A percentile compares a stretch with the other conserved stretches of the same genome.
These are phyloP conservation scores for Drosophila trichaetosa DNA, from an alignment of 2,888 invertebrate genomes.

Conservation along the genomic window DNA sequence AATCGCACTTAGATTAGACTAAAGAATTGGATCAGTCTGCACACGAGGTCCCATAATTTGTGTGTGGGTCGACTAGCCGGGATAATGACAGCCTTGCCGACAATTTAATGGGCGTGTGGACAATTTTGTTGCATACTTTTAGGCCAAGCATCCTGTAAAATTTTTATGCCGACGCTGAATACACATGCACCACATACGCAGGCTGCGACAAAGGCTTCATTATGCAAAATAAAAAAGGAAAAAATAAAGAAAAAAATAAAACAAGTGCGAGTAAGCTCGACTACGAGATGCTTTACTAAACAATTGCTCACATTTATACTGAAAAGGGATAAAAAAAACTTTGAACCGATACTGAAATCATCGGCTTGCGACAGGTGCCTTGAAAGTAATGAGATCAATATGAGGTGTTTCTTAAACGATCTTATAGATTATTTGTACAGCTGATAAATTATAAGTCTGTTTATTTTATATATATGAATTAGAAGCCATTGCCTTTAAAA, in stretches of 20 bases:
- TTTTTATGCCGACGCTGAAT: slow-evolving; percentile 35
- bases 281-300: neutral
- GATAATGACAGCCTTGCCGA: slow-evolving; percentile 45
- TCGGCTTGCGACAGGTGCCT: neutral
- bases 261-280: neutral
- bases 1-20: slow-evolving; percentile 37
- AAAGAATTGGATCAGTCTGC: neutral
- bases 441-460: neutral
- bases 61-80: slow-evolving; percentile 31
- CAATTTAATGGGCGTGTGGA: slow-evolving; percentile 40
- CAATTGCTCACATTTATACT: neutral
- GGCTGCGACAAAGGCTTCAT: slow-evolving; percentile 43
- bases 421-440: neutral
- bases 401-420: neutral
- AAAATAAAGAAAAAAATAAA: slow-evolving; percentile 11
- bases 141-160: slow-evolving; percentile 21
- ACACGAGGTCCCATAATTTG: slow-evolving; percentile 14
- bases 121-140: slow-evolving; percentile 64
- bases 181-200: slow-evolving; percentile 30
- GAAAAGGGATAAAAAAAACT: neutral
- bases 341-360: neutral
- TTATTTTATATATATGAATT: neutral
- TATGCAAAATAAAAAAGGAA: slow-evolving; percentile 12
- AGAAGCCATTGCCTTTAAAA: neutral
- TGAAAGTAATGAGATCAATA: neutral